Percentiles rank a stretch among this genome's conserved stretches.
phyloP scores from a whole-genome alignment of 1,140 invertebrate species.

The Monomorium pharaonis region DNA sequence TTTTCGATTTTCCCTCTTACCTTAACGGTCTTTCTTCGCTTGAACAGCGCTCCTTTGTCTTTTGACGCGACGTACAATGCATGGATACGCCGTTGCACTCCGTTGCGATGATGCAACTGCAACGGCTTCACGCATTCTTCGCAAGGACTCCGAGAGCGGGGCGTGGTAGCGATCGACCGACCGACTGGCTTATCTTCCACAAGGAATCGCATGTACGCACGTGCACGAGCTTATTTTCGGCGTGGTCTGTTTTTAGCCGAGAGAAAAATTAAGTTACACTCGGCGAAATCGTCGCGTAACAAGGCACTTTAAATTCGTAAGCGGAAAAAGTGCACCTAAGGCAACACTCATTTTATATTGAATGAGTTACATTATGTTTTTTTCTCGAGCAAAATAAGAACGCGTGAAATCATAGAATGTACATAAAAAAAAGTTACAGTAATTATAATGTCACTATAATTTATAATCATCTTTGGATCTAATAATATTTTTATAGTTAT shows the following conservation, averaged over 20 bases:
- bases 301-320: constrained; percentile 2
- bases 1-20: neutral
- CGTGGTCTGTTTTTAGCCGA: constrained; percentile 5
- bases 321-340: neutral
- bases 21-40: neutral
- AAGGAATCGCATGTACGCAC: constrained; percentile 8
- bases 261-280: constrained; percentile 2
- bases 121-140: constrained; percentile 40
- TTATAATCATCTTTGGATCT: too few species aligned
- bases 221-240: constrained; percentile 25
- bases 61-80: neutral
- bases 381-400: neutral
- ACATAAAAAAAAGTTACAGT: too few species aligned
- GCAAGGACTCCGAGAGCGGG: constrained; percentile 45
- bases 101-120: constrained; percentile 11
- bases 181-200: constrained; percentile 34
- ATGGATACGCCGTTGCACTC: constrained; percentile 3
- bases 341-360: neutral
- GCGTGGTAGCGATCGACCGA: constrained; percentile 16
- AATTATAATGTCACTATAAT: too few species aligned
- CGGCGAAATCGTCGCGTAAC: constrained; percentile 18
- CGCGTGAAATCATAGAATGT: neutral
- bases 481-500: too few species aligned
- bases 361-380: neutral
- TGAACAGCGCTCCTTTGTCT: constrained; percentile 26